Percentiles rank a stretch among this genome's conserved stretches.
These are phyloP conservation scores for Scrobipalpa atriplicella DNA, from an alignment of 2,888 invertebrate genomes.

Conservation along the genomic window DNA sequence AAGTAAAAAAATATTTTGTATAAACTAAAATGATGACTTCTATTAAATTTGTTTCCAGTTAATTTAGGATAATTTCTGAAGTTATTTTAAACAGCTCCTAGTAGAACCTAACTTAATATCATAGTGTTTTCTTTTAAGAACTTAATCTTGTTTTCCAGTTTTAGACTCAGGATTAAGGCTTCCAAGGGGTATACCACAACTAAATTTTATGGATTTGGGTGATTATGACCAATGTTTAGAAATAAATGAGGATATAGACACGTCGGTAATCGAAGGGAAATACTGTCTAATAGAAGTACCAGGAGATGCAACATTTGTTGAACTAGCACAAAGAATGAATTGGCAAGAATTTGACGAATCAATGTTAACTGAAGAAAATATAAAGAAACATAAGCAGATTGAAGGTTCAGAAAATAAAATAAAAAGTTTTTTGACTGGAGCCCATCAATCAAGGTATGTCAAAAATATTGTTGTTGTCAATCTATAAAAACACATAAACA, in stretches of 20 bases:
- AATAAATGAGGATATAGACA: constrained; percentile 39
- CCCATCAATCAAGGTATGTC: not conserved
- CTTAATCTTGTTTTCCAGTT: constrained; percentile 38
- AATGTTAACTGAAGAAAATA: constrained; percentile 26
- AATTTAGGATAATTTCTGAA: too few species aligned
- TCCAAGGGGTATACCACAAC: constrained; percentile 47
- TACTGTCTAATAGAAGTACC: constrained; percentile 49
- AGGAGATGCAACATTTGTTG: not conserved
- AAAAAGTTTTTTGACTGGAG: not conserved
- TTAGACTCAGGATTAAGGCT: constrained; percentile 49
- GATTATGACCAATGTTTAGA: constrained; percentile 53
- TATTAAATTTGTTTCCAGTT: too few species aligned
- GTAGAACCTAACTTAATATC: too few species aligned
- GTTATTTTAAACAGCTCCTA: too few species aligned
- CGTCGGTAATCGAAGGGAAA: constrained; percentile 50
- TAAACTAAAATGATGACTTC: too few species aligned
- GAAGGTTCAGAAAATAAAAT: not conserved
- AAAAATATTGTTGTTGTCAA: not conserved
- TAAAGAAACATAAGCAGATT: constrained; percentile 25
- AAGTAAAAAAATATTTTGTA: too few species aligned
- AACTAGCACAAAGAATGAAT: not conserved
- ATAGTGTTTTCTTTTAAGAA: too few species aligned
- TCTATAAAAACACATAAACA: too few species aligned
- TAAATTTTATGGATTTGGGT: constrained; percentile 48
- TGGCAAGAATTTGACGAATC: constrained; percentile 22